A percentile compares a stretch with the other conserved stretches of the same genome.
Conservation (phyloP, 2,888 invertebrate species). For the Nowickia ferox region DNA sequence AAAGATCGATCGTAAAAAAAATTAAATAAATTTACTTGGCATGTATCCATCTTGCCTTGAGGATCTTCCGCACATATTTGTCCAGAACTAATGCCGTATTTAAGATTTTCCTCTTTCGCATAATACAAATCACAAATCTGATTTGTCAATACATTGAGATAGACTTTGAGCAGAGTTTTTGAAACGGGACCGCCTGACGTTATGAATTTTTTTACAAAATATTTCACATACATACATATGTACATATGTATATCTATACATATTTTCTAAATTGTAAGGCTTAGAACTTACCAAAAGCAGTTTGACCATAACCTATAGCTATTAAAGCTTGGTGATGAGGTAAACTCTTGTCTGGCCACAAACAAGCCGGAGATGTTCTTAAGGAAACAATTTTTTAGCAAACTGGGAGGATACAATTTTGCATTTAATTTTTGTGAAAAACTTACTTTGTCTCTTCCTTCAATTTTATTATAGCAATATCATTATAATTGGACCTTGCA, state of each 20-base stretch:
- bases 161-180: not conserved
- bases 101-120: constrained; percentile 36
- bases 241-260: too few species aligned
- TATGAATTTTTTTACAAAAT: not conserved
- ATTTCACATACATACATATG: not conserved
- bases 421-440: too few species aligned
- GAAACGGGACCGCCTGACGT: not conserved
- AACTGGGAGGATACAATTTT: too few species aligned
- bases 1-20: not conserved
- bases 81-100: constrained; percentile 36
- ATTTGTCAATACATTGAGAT: not conserved
- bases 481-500: not conserved
- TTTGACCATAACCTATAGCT: not conserved
- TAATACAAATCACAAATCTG: constrained; percentile 14
- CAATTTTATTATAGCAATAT: not conserved
- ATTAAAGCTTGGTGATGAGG: not conserved
- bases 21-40: constrained; percentile 47
- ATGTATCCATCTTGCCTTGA: constrained; percentile 57
- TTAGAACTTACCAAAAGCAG: not conserved
- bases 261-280: not conserved
- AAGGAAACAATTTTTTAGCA: not conserved
- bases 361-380: not conserved
- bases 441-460: not conserved
- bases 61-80: constrained; percentile 66
- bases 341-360: not conserved